Evolutionary conservation across 2,797 vertebrate genomes (phyloP).

Genomic region (Sebastes alutus): DNA sequence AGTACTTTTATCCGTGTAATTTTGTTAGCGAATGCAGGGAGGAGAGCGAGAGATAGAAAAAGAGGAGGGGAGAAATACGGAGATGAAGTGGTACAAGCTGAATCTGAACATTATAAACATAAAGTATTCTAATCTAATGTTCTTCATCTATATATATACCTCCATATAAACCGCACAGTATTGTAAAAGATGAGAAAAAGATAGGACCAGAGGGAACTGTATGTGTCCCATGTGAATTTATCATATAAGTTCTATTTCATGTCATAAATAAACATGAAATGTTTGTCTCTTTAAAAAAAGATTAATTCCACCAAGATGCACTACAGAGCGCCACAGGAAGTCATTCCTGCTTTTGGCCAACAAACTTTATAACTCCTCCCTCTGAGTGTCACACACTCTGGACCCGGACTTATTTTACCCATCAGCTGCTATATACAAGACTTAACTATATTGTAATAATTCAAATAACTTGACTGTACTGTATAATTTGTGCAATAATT

Average conservation of each 20-base stretch:
- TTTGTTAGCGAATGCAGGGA: not conserved
- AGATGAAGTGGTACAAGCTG: not conserved
- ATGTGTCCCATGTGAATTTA: not conserved
- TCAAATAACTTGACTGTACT: no score
- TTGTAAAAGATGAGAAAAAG: not conserved
- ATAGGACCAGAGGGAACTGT: not conserved
- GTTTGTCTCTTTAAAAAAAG: no score
- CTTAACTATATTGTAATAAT: no score
- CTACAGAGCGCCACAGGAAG: no score
- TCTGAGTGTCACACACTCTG: no score
- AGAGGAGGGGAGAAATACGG: not conserved
- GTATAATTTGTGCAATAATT: no score
- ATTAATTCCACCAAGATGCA: no score
- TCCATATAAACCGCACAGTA: not conserved
- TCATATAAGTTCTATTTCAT: no score
- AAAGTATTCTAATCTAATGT: not conserved
- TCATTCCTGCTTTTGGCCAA: accelerated
- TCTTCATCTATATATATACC: not conserved
- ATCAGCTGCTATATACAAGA: no score
- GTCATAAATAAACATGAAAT: no score
- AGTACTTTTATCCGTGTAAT: constrained; percentile 32
- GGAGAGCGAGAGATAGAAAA: not conserved
- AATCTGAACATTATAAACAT: not conserved
- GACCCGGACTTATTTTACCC: no score
- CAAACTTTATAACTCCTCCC: no score